These are phyloP conservation scores for Labrus mixtus DNA, from an alignment of 2,113 vertebrate genomes.

Conservation along the genomic window DNA sequence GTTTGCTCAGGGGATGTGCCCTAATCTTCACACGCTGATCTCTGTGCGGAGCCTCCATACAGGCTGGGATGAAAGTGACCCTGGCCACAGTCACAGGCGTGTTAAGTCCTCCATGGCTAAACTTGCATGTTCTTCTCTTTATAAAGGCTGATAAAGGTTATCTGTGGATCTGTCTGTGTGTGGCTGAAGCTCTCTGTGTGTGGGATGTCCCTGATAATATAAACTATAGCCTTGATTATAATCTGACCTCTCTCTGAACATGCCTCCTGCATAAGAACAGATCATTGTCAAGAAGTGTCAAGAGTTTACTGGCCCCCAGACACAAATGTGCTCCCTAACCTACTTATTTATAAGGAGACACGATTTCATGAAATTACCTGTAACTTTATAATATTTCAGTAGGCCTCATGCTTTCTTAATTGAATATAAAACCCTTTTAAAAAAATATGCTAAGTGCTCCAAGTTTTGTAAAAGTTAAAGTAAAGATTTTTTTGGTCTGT, in stretches of 20 bases:
- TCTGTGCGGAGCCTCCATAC: conserved; percentile 40
- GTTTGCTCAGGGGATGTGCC: conserved; percentile 81
- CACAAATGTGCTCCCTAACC: not conserved
- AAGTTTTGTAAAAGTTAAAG: too few species aligned
- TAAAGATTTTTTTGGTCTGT: too few species aligned
- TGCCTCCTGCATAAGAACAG: not conserved
- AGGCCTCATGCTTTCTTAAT: too few species aligned
- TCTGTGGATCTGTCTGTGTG: conserved; percentile 52
- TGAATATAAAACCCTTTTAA: too few species aligned
- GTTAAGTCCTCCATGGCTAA: conserved; percentile 65
- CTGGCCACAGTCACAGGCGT: conserved; percentile 36
- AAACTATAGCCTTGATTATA: conserved; percentile 25
- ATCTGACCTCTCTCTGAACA: conserved; percentile 19
- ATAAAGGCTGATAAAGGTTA: conserved; percentile 44
- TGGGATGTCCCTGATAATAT: conserved; percentile 52
- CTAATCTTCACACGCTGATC: conserved; percentile 78
- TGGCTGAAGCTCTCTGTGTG: conserved; percentile 55
- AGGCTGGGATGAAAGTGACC: conserved; percentile 66
- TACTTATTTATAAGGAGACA: not conserved
- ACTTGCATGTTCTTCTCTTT: conserved; percentile 57
- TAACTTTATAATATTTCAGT: too few species aligned
- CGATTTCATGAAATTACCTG: too few species aligned
- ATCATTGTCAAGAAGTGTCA: not conserved
- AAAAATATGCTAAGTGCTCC: too few species aligned
- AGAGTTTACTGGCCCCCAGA: not conserved